Evolutionary conservation across 1,140 invertebrate genomes (phyloP), one percentile per base, ranked within the genome.

Genomic region (Heterodera carotae): DNA sequence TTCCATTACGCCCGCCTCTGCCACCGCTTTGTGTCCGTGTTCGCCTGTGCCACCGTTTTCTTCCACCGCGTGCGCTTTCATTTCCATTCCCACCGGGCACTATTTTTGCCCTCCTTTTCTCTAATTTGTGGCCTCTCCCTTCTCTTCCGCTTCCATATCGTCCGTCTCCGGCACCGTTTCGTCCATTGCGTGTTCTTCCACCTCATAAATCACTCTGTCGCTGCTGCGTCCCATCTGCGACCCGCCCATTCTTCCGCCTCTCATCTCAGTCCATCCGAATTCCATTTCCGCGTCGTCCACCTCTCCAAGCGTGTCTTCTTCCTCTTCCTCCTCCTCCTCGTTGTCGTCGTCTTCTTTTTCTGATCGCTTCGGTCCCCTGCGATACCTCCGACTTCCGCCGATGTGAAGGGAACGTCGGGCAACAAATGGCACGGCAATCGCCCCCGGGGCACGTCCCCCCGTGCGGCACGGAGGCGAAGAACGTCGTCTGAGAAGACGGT

Each of bases 401-500:
- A 27, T 72, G 31, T 33, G 69, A 22, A 72, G 43, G 18, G 69
- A 72, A 43, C 27, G 27, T 56, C 56, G 18, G 56, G 0, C 18
- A 22, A 34, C 27, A 72, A 31, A 43, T 1, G 33, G 56, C 29
- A 2, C 56, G 15, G 6, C 29, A 22, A 25, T n/a, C 31, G 36
- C 22, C 31, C 22, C 69, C 22, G 36, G 10, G 27, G 36, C 7
- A n/a, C n/a, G 36, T 27, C 22, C 22, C 39, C 33, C 31, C 4
- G 7, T 22, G 22, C 69, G 22, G n/a, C 68, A 10, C 8, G 25
- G 34, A 15, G 75, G 75, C 12, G 75, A 76, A 6, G 76, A 77
- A 22, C 76, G 69, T 34, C 53, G 48, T 15, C 76, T 62, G 33
- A n/a, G 29, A n/a, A 34, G 18, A 12, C 10, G 43, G 39, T 3